Percentiles rank a stretch among this genome's conserved stretches.
Conservation (phyloP, 2,113 vertebrate genomes). For the Cavia porcellus region DNA sequence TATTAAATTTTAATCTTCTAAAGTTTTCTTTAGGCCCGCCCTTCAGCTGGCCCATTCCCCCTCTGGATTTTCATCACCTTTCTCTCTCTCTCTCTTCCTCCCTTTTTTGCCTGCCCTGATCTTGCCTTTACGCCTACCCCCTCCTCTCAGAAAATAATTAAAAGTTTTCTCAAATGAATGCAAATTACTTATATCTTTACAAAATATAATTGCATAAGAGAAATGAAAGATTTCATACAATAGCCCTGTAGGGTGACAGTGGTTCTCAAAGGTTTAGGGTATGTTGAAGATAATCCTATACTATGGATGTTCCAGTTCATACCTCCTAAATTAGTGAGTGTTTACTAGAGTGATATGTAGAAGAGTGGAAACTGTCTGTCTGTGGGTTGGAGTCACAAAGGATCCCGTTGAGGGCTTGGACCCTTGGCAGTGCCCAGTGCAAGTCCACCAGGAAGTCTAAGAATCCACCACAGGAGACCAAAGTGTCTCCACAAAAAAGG, state of each 20-base stretch:
- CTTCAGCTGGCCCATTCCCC: slow-evolving; percentile 66
- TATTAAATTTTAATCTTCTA: too few species aligned
- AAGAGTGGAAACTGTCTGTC: too few species aligned
- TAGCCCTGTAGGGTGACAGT: background rate
- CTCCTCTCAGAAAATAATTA: slow-evolving; percentile 41
- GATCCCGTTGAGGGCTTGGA: too few species aligned
- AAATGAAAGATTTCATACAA: background rate
- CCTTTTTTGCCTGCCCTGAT: slow-evolving; percentile 30
- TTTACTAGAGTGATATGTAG: too few species aligned
- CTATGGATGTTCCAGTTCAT: background rate
- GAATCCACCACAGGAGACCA: too few species aligned
- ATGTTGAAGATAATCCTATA: background rate
- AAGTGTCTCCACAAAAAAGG: too few species aligned
- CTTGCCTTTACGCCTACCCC: slow-evolving; percentile 62
- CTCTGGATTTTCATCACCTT: slow-evolving; percentile 59
- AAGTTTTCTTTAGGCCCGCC: slow-evolving; percentile 78
- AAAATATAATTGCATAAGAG: background rate
- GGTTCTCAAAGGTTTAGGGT: background rate
- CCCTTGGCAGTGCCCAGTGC: too few species aligned
- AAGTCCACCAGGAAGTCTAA: too few species aligned
- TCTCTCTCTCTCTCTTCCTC: slow-evolving; percentile 29
- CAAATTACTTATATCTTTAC: background rate
- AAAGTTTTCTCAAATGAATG: background rate
- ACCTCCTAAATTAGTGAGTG: too few species aligned
- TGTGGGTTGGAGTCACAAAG: too few species aligned